Conservation (phyloP, 2,888 invertebrate species). For the Hedya salicella region DNA sequence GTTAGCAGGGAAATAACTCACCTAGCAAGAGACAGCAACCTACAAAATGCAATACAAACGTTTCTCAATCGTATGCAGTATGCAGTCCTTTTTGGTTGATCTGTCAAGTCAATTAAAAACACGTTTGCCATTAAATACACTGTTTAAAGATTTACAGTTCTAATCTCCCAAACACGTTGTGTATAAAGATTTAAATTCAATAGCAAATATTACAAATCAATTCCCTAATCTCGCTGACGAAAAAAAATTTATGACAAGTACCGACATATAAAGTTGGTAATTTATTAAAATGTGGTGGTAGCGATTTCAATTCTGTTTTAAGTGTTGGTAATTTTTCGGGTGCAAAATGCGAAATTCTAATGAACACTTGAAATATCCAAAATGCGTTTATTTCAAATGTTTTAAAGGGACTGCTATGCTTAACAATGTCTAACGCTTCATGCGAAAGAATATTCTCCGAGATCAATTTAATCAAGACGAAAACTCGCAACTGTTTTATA, state of each 20-base stretch:
- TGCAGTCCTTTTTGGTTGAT: slow-evolving; percentile 37
- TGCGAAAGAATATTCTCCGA: slow-evolving; percentile 18
- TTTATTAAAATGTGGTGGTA: slow-evolving; percentile 37
- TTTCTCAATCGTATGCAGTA: slow-evolving; percentile 38
- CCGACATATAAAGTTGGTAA: slow-evolving; percentile 38
- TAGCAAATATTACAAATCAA: slow-evolving; percentile 2
- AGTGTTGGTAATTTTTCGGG: slow-evolving; percentile 43
- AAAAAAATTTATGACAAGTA: slow-evolving; percentile 39
- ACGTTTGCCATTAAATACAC: slow-evolving; percentile 36
- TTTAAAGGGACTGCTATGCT: slow-evolving; percentile 1
- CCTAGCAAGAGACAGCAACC: neutral
- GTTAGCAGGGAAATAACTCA: slow-evolving; percentile 29
- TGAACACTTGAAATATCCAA: neutral
- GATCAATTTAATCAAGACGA: neutral
- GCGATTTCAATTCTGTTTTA: slow-evolving; percentile 32
- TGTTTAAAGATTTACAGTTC: slow-evolving; percentile 44
- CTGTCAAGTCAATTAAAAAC: slow-evolving; percentile 38
- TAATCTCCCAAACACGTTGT: slow-evolving; percentile 42
- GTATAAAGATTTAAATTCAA: slow-evolving; percentile 41
- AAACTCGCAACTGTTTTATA: neutral
- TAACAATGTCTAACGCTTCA: slow-evolving; percentile 12
- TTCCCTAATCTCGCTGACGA: slow-evolving; percentile 36
- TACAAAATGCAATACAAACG: slow-evolving; percentile 32
- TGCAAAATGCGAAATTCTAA: slow-evolving; percentile 22
- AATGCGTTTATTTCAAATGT: slow-evolving; percentile 6